These are phyloP conservation scores for Leptarthrus brevirostris DNA, from an alignment of 2,888 invertebrate species.

Conservation along the genomic window DNA sequence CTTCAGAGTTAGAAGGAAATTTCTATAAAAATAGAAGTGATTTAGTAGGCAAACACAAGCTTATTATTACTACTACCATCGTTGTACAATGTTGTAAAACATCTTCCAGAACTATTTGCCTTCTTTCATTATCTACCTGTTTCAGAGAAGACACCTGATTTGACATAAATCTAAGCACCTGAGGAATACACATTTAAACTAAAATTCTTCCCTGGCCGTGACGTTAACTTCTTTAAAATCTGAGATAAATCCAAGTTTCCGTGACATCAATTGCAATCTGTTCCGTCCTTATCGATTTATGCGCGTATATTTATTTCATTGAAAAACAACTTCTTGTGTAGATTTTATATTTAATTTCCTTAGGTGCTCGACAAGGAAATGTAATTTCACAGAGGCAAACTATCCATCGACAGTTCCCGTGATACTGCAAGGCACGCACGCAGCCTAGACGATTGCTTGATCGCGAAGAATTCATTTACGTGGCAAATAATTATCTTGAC, in stretches of 20 bases:
- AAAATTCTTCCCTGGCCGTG: background rate
- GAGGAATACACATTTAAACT: background rate
- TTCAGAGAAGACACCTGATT: no score
- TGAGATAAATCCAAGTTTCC: background rate
- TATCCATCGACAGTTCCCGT: background rate
- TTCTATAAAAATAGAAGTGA: no score
- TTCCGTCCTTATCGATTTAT: background rate
- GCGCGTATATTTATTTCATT: background rate
- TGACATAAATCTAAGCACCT: no score
- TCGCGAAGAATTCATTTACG: background rate
- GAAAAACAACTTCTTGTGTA: background rate
- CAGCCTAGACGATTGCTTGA: background rate
- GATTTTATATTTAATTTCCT: constrained; percentile 5
- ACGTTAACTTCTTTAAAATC: background rate
- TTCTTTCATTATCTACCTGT: no score
- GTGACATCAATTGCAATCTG: constrained; percentile 1
- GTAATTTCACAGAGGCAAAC: background rate
- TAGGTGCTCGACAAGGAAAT: background rate
- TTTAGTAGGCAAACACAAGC: no score
- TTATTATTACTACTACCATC: no score
- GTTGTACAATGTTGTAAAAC: no score
- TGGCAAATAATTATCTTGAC: constrained; percentile 31
- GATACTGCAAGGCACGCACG: background rate
- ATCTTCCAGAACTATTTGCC: no score
- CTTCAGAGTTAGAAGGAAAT: no score